These are phyloP conservation scores for Rhopalosiphum nymphaeae DNA, from an alignment of 2,888 invertebrate species.

Conservation along the genomic window DNA sequence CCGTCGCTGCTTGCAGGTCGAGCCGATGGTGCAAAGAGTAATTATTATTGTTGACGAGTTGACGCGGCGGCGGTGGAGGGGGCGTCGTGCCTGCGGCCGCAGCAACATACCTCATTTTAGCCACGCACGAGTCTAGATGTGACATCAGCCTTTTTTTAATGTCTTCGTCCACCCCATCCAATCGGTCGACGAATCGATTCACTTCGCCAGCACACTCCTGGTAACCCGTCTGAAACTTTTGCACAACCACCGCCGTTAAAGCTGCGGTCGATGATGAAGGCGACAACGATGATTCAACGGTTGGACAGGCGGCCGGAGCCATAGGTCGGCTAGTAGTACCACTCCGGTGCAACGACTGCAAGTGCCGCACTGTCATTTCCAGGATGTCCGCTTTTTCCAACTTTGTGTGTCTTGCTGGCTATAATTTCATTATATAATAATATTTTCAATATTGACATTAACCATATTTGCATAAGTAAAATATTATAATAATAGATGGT, in stretches of 20 bases:
- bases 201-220: constrained; percentile 87
- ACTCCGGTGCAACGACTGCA: constrained; percentile 85
- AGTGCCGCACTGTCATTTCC: constrained; percentile 93
- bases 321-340: constrained; percentile 72
- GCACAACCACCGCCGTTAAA: constrained; percentile 85
- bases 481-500: background rate
- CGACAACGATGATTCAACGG: constrained; percentile 41
- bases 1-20: constrained; percentile 6
- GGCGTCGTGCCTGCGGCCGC: constrained; percentile 70
- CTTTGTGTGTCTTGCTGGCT: constrained; percentile 94
- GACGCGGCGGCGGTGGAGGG: constrained; percentile 69
- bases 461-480: background rate
- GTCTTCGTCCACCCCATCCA: constrained; percentile 76
- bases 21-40: constrained; percentile 69
- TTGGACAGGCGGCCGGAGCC: constrained; percentile 80
- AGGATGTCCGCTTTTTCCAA: constrained; percentile 96
- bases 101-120: constrained; percentile 74
- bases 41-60: constrained; percentile 69
- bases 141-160: constrained; percentile 77
- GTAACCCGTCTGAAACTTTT: constrained; percentile 89
- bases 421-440: constrained; percentile 66
- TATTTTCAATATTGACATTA: background rate
- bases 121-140: constrained; percentile 78
- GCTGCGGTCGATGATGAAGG: constrained; percentile 75
- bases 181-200: constrained; percentile 76